Conservation (phyloP, 2,888 invertebrate genomes). For the Gerosis bhagava region DNA sequence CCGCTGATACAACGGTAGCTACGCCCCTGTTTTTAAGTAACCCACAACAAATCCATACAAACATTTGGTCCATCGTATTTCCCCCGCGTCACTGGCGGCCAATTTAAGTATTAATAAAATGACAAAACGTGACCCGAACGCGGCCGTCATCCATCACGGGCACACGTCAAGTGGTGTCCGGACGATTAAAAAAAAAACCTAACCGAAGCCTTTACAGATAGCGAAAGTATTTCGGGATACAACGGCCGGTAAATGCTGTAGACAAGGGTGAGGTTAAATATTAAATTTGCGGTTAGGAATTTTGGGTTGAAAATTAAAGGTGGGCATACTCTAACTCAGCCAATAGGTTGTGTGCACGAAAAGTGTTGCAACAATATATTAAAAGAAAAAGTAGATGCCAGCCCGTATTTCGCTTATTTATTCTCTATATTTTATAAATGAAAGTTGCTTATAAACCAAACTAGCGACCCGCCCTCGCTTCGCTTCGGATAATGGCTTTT, state of each 20-base stretch:
- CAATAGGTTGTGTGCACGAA: constrained; percentile 3
- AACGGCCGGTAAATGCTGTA: constrained; percentile 75
- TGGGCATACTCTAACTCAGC: constrained; percentile 47
- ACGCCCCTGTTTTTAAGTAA: constrained; percentile 15
- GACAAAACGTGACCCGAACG: constrained; percentile 76
- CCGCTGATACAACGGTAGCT: too few relatives aligned
- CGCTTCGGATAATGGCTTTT: too few relatives aligned
- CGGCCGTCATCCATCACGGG: constrained; percentile 72
- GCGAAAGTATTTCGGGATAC: constrained; percentile 61
- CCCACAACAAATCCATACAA: constrained; percentile 9
- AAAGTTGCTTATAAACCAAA: too few relatives aligned
- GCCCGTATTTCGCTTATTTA: too few relatives aligned
- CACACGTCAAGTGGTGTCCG: constrained; percentile 72
- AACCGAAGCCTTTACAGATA: constrained; percentile 49
- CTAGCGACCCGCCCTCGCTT: too few relatives aligned
- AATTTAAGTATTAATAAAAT: constrained; percentile 82
- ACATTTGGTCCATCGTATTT: constrained; percentile 41
- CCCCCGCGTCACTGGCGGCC: constrained; percentile 69
- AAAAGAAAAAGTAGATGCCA: too few relatives aligned
- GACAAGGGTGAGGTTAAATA: constrained; percentile 81
- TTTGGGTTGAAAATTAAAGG: constrained; percentile 73
- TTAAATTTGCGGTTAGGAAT: constrained; percentile 79
- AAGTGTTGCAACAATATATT: too few relatives aligned
- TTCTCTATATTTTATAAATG: too few relatives aligned
- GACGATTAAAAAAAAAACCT: constrained; percentile 74